A percentile compares a stretch with the other conserved stretches of the same genome.
These are phyloP conservation scores for Geotrupes spiniger DNA, from an alignment of 2,888 invertebrate genomes.

Conservation along the genomic window DNA sequence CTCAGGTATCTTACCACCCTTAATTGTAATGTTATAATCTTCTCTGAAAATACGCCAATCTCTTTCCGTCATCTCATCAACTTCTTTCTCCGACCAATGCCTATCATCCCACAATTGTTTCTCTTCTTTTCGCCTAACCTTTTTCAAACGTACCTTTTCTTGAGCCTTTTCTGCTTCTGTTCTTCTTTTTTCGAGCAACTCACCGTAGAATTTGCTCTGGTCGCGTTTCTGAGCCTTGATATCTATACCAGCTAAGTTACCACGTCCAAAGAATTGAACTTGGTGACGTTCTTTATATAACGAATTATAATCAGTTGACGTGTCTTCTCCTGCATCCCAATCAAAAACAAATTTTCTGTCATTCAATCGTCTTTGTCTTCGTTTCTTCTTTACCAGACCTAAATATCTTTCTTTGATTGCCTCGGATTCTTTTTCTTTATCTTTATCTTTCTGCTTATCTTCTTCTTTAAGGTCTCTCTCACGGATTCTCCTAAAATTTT, in stretches of 20 bases:
- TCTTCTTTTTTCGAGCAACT: conserved; percentile 88
- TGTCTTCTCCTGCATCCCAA: conserved; percentile 99
- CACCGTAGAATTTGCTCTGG: conserved; percentile 96
- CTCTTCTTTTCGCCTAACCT: conserved; percentile 92
- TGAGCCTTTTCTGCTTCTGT: conserved; percentile 97
- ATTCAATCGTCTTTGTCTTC: conserved; percentile 88
- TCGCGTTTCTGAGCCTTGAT: conserved; percentile 94
- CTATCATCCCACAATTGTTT: conserved; percentile 99
- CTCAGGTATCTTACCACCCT: conserved; percentile 94
- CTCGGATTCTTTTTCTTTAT: conserved; percentile 89
- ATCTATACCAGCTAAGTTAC: conserved; percentile 97
- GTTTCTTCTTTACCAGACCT: conserved; percentile 89
- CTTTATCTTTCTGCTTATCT: conserved; percentile 65
- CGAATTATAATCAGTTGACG: conserved; percentile 95
- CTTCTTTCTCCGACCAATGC: conserved; percentile 96
- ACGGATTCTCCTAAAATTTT: conserved; percentile 42
- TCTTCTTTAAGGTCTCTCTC: conserved; percentile 53
- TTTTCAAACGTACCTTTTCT: conserved; percentile 88
- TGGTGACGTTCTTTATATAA: conserved; percentile 96
- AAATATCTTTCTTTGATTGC: conserved; percentile 95
- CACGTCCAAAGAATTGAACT: conserved; percentile 96
- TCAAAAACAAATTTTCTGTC: conserved; percentile 99
- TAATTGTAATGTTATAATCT: conserved; percentile 97
- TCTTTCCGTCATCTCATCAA: conserved; percentile 95
- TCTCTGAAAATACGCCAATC: conserved; percentile 99